Evolutionary conservation across 2,888 invertebrate species (phyloP), one percentile per base, ranked within the genome.

Genomic region (Nemoura dubitans): DNA sequence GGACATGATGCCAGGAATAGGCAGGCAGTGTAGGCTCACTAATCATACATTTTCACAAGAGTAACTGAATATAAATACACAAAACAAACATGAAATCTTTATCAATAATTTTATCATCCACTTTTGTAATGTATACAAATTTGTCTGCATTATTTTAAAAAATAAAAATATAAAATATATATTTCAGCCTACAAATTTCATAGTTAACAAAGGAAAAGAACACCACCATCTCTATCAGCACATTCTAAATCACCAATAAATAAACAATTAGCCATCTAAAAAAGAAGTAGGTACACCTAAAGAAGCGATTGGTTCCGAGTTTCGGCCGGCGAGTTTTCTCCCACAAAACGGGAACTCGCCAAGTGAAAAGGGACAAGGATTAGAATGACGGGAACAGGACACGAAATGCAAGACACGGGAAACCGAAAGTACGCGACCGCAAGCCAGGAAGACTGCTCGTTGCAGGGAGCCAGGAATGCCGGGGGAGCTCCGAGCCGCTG

Each of bases 111-210:
- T 16, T 16, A 59, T 21, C 21, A 59, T 16, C 21, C 59, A 59
- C 21, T 59, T 59, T 59, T 59, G 14, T 3, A 10, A 6, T 36
- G 10, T 59, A 59, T 21, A 7, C 59, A 16, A 59, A 59, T 59
- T 21, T 59, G 21, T 21, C 21, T 7, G 59, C 59, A 59, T 21
- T 21, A 59, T 59, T 10, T 59, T 59, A 59, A 59, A 59, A 21
- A 59, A 59, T 59, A 59, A 59, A 59, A 59, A 59, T 21, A 59
- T 59, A 59, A 59, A 59, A 59, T 59, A 59, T 59, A 59, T 59
- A 59, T 59, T 59, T 59, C 59, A 59, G 21, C 59, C 59, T 59
- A 59, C 10, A 59, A 16, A 59, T 59, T 59, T 59, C 59, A 59
- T 16, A 59, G 59, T 59, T 59, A 59, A 59, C 59, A 59, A 59